Evolutionary conservation across 1,140 invertebrate genomes (phyloP).

Genomic region (Euura lappo): DNA sequence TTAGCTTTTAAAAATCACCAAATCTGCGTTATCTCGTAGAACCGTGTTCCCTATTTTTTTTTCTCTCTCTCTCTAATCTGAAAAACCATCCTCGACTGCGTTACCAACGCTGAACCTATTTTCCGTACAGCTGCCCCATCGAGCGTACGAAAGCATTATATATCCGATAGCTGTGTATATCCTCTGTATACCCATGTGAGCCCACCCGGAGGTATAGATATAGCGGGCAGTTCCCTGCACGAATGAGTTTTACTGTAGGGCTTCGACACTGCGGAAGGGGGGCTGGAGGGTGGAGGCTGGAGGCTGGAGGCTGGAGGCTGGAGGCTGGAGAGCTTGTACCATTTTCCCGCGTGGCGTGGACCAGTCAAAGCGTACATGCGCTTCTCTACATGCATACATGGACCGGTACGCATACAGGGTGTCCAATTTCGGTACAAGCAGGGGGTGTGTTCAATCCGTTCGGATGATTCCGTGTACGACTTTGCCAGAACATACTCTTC

Average conservation of each 20-base stretch:
- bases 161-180: background rate
- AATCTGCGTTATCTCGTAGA: no score
- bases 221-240: background rate
- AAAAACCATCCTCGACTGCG: background rate
- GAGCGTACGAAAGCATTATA: background rate
- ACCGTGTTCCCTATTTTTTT: no score
- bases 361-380: background rate
- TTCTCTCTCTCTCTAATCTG: no score
- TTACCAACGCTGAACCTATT: background rate
- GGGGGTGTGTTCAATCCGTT: no score
- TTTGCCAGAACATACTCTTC: no score
- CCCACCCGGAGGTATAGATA: background rate
- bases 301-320: background rate
- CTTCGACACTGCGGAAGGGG: background rate
- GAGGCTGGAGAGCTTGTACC: background rate
- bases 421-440: background rate
- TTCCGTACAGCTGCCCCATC: conserved; percentile 2
- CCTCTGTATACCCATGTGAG: background rate
- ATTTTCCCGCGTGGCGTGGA: background rate
- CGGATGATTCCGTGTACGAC: no score
- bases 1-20: no score
- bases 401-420: background rate
- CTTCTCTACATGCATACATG: background rate
- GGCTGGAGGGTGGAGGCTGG: no score
- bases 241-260: background rate